Evolutionary conservation across 2,888 invertebrate genomes (phyloP), one percentile per base, ranked within the genome.

Genomic region (Trypoxylon attenuatum): DNA sequence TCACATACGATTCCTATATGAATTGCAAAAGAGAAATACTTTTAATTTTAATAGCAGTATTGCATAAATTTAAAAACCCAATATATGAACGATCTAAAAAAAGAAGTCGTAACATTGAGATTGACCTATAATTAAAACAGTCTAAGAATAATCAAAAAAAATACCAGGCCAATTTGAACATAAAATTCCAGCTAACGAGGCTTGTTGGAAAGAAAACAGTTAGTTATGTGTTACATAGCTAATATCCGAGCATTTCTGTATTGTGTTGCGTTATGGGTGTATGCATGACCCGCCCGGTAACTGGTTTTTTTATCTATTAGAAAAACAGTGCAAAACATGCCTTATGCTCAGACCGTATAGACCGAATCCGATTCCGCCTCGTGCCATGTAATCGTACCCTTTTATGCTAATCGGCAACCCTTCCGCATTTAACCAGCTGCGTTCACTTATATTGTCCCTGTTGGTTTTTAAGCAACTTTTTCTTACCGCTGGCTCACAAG

Each of bases 361-460:
- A 45, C 43, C 52, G 56, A 54, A 72, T 65, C 72, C 55, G 75
- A 73, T 76, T 66, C 60, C 54, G 62, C 42, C 61, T 47, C 57
- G 65, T 70, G 73, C 71, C 83, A 76, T 82, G 81, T 84, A 84
- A 84, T 84, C 80, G 82, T 73, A 77, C 77, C 77, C 78, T 84
- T 77, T 85, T 85, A 85, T 85, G 85, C 81, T 85, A 85, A 85
- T 85, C 79, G 69, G 57, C 75, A 76, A 84, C 85, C 85, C 85
- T 85, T 85, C 79, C 79, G 73, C 81, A 73, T 81, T 81, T 84
- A 84, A 82, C 85, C 85, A 85, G 85, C 85, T 85, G 85, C 80
- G 70, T 77, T 6, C 33, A 45, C 16, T 67, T 71, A 82, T 84
- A 82, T 82, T 84, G 72, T 79, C 77, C 71, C 64, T 19, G 5